Conservation (phyloP, 2,888 invertebrate genomes). For the Parascotia fuliginaria region DNA sequence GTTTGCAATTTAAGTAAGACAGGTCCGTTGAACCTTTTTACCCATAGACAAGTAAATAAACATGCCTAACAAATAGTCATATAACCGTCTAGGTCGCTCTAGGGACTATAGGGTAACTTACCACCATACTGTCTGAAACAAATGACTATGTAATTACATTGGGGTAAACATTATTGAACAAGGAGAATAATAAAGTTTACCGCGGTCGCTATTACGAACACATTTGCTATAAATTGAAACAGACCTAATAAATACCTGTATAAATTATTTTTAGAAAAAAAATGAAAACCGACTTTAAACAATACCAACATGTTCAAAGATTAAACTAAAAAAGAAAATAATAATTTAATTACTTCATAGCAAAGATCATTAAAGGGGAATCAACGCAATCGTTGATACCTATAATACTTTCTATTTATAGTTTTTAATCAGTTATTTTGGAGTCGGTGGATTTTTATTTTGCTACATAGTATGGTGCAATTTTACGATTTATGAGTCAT, state of each 20-base stretch:
- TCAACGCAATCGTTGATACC: too few relatives aligned
- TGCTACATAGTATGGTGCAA: constrained; percentile 23
- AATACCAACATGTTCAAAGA: too few relatives aligned
- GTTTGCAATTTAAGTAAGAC: constrained; percentile 1
- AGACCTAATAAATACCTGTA: constrained; percentile 32
- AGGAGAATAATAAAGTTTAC: constrained; percentile 47
- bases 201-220: constrained; percentile 27
- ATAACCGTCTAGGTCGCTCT: constrained; percentile 9
- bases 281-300: too few relatives aligned
- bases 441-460: too few relatives aligned
- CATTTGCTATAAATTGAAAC: constrained; percentile 44
- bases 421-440: too few relatives aligned
- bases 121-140: constrained; percentile 38
- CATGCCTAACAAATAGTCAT: constrained; percentile 17
- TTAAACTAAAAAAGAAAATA: too few relatives aligned
- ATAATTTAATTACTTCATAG: too few relatives aligned
- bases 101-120: constrained; percentile 20
- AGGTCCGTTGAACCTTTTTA: background rate
- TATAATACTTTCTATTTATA: too few relatives aligned
- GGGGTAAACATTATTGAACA: constrained; percentile 26
- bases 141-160: constrained; percentile 44
- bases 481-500: constrained; percentile 40
- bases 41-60: constrained; percentile 2
- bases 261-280: too few relatives aligned
- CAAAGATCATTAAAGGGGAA: too few relatives aligned